Base-by-base conservation (phyloP, 2,797 vertebrate species). In the Leuciscus waleckii region DNA sequence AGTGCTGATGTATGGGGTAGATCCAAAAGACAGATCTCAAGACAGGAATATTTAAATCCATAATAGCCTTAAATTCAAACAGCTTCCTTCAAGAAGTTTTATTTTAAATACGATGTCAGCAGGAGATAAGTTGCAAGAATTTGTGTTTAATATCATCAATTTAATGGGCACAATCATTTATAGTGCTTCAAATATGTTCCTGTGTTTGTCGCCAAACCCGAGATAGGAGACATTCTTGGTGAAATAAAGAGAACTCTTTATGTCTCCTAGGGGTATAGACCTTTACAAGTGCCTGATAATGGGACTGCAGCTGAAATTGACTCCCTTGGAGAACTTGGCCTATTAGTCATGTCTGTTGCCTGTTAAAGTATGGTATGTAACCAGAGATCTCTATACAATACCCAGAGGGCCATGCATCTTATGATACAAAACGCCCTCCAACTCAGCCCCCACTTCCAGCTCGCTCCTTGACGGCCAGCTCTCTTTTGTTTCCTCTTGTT, bases 401-500 rank as follows among this genome's bases (percentile, higher is more conserved):
- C 89, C 83, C 86, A 85, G 81, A 87, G 89, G 85, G 88, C 82
- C 84, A 74, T 84, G 78, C 76, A 83, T 88, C 82, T 83, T 79
- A 73, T 65, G 76, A 90, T 88, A 91, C 88, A 85, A 79, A 86
- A 88, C 85, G 83, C 70, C 81, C 89, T 86, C 68, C 63, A 65
- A 82, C 85, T 84, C 85, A 80, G 86, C 89, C 82, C 88, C 86
- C 86, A 63, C 89, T 88, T 86, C 75, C 84, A 84, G 51, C 21
- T 81, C 82, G 74, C 56, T 82, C 71, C 87, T 87, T 84, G 87
- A 84, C 74, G 69, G 82, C 84, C 85, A 81, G 88, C 84, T 89
- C 71, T 80, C 79, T 87, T 86, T 89, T 89, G 89, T 91, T 86
- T 86, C 54, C 58, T 80, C 82, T 49, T 92, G 91, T 90, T 87